These are phyloP conservation scores for Smutsia gigantea DNA, from an alignment of 2,797 vertebrate species.

Conservation along the genomic window DNA sequence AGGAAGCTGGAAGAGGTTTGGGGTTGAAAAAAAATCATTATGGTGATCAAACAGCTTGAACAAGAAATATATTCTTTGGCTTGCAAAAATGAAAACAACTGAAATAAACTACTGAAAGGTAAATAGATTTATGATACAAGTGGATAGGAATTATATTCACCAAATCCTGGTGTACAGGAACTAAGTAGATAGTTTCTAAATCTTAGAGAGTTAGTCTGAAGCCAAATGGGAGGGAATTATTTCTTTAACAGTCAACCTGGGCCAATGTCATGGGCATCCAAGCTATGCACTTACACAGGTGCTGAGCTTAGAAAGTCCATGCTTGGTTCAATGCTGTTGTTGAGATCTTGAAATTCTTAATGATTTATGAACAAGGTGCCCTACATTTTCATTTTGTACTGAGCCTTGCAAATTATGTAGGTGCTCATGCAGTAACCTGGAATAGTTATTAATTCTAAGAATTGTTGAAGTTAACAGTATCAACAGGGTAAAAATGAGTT, in stretches of 20 bases:
- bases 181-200: background rate
- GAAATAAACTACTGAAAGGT: background rate
- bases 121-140: background rate
- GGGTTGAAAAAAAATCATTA: background rate
- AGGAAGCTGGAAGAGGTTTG: background rate
- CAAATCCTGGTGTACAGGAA: background rate
- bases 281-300: background rate
- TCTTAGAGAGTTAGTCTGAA: background rate
- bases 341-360: background rate
- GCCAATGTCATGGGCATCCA: background rate
- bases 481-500: background rate
- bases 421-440: background rate
- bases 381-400: background rate
- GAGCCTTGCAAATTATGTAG: background rate
- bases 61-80: background rate
- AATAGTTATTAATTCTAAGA: background rate
- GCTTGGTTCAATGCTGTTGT: background rate
- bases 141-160: background rate
- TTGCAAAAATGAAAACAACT: background rate
- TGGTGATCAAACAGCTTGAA: background rate
- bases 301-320: background rate
- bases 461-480: background rate
- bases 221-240: background rate
- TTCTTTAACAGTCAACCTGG: background rate
- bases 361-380: background rate